Conservation (phyloP, 2,888 invertebrate genomes). For the Abrostola tripartita region DNA sequence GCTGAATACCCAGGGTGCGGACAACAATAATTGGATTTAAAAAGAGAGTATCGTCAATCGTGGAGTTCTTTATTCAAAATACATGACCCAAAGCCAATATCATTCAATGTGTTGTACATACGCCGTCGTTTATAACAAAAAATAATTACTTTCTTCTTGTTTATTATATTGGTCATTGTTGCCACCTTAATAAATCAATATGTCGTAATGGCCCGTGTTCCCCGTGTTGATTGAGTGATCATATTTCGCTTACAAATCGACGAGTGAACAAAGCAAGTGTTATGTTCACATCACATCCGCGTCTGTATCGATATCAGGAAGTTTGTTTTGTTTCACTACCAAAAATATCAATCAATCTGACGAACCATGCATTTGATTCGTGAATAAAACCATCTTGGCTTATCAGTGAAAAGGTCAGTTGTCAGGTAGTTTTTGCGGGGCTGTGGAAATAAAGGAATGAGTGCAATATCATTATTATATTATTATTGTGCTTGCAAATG, state of each 20-base stretch:
- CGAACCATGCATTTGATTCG: constrained; percentile 8
- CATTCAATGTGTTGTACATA: constrained; percentile 1
- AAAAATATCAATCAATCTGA: constrained; percentile 42
- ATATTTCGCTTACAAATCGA: constrained; percentile 41
- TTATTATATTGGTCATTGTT: not conserved
- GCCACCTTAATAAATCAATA: constrained; percentile 16
- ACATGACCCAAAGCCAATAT: constrained; percentile 4
- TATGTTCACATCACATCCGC: constrained; percentile 51
- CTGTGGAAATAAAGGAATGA: too few relatives aligned
- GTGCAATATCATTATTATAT: too few relatives aligned
- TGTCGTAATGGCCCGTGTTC: constrained; percentile 22
- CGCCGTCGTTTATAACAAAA: too few relatives aligned
- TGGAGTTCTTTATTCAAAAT: constrained; percentile 2
- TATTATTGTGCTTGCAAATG: too few relatives aligned
- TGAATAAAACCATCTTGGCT: not conserved
- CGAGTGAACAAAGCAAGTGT: constrained; percentile 39
- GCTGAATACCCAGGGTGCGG: too few relatives aligned
- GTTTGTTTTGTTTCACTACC: constrained; percentile 37
- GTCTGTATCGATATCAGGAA: constrained; percentile 46
- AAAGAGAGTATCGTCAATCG: too few relatives aligned
- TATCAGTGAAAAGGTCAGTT: not conserved
- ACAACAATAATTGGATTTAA: too few relatives aligned
- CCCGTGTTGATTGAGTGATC: constrained; percentile 25
- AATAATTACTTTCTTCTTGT: too few relatives aligned
- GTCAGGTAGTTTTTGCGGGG: not conserved